Evolutionary conservation across 2,113 vertebrate species (phyloP).

Genomic region (Coreoperca whiteheadi): DNA sequence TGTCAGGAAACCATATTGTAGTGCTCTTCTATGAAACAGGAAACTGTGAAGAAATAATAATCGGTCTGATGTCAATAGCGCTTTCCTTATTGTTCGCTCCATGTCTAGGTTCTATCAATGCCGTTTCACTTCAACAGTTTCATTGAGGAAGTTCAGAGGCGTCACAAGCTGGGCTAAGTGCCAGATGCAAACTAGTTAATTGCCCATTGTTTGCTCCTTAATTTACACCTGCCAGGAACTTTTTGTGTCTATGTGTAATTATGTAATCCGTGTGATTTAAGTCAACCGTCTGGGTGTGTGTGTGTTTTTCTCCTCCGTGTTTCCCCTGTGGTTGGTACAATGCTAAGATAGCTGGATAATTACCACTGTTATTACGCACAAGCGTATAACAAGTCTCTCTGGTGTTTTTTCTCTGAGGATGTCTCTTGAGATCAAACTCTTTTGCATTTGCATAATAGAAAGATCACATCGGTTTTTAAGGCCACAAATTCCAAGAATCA

Average conservation of each 20-base stretch:
- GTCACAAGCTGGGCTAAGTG: neutral
- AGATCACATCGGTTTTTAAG: neutral
- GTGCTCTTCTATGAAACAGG: neutral
- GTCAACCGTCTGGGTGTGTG: no score
- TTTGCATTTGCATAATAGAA: neutral
- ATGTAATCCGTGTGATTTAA: neutral
- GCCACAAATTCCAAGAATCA: neutral
- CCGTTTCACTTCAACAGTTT: neutral
- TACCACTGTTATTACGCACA: neutral
- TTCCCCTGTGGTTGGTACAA: neutral
- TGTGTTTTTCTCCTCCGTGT: neutral
- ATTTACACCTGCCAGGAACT: neutral
- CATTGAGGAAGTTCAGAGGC: neutral
- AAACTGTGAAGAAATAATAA: neutral
- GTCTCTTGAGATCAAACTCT: neutral
- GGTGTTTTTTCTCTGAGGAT: neutral
- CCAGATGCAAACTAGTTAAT: neutral
- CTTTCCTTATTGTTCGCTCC: neutral
- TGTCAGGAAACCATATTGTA: neutral
- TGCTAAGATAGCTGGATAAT: neutral
- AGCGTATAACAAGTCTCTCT: accelerated
- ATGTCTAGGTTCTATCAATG: neutral
- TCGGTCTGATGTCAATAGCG: neutral
- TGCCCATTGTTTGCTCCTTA: neutral
- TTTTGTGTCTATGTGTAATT: neutral